Percentiles rank a stretch among this genome's conserved stretches.
These are phyloP conservation scores for Grus americana DNA, from an alignment of 2,113 vertebrate genomes.

Conservation along the genomic window DNA sequence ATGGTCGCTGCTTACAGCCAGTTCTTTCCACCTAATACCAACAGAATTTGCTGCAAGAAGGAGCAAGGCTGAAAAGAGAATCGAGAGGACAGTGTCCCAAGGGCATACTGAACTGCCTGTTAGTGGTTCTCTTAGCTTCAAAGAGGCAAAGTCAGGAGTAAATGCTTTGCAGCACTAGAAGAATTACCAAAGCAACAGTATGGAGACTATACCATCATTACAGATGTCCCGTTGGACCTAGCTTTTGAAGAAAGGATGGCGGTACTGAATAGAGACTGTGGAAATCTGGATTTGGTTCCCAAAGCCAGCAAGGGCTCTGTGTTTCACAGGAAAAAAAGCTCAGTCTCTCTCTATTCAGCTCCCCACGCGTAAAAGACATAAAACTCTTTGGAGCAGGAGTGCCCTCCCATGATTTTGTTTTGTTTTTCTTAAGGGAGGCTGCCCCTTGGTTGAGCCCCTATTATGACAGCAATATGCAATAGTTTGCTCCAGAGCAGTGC, in stretches of 20 bases:
- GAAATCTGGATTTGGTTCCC: not conserved
- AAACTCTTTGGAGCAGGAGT: not conserved
- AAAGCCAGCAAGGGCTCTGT: not conserved
- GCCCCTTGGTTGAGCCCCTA: not conserved
- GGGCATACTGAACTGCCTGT: not conserved
- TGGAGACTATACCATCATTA: not conserved
- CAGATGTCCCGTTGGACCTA: too few species aligned
- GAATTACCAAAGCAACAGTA: not conserved
- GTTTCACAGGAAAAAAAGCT: not conserved
- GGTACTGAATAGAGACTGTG: not conserved
- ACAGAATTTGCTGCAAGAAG: not conserved
- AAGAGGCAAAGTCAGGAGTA: not conserved
- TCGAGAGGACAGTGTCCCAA: fast-evolving
- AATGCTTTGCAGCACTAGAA: not conserved
- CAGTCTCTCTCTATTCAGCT: not conserved
- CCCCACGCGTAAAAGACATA: not conserved
- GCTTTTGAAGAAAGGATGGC: not conserved
- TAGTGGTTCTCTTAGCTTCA: not conserved
- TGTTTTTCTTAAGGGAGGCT: not conserved
- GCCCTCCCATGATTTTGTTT: not conserved
- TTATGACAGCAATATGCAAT: not conserved
- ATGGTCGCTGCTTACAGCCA: not conserved
- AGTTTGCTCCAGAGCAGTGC: not conserved
- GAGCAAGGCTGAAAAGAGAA: not conserved
- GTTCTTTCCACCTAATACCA: not conserved